Percentiles rank a stretch among this genome's conserved stretches.
These are phyloP conservation scores for Rostratula benghalensis DNA, from an alignment of 2,113 vertebrate species.

Conservation along the genomic window DNA sequence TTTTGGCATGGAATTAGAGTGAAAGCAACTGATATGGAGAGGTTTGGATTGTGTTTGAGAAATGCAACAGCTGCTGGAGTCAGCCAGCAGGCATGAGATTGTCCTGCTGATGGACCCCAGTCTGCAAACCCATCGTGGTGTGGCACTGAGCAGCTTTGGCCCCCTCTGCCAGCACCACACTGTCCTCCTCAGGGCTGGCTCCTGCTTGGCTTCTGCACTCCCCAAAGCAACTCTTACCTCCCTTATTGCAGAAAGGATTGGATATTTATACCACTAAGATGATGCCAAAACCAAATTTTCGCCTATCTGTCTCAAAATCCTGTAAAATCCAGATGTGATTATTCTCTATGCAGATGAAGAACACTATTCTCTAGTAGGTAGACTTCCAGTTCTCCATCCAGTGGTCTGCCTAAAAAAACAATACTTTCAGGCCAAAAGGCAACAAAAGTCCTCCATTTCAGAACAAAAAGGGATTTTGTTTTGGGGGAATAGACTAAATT, in stretches of 20 bases:
- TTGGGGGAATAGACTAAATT: not conserved
- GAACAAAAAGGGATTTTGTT: not conserved
- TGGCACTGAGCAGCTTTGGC: not conserved
- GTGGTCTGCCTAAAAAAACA: not conserved
- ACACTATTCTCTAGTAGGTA: not conserved
- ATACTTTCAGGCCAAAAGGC: not conserved
- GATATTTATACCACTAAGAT: not conserved
- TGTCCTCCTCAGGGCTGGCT: not conserved
- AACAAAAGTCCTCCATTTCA: not conserved
- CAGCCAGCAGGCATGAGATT: not conserved
- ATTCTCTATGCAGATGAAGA: not conserved
- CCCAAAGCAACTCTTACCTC: not conserved
- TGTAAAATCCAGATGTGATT: not conserved
- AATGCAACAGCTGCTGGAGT: not conserved
- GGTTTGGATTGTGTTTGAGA: not conserved
- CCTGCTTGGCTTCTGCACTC: not conserved
- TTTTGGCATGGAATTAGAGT: not conserved
- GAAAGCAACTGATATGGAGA: not conserved
- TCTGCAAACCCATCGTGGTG: not conserved
- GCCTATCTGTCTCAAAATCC: not conserved
- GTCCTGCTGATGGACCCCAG: not conserved
- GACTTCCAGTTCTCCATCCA: not conserved
- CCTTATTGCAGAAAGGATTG: fast-evolving
- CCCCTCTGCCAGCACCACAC: not conserved
- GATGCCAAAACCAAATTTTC: not conserved